Percentiles rank a stretch among this genome's conserved stretches.
phyloP scores from a whole-genome alignment of 2,888 invertebrate species.

The Tipula helvola region DNA sequence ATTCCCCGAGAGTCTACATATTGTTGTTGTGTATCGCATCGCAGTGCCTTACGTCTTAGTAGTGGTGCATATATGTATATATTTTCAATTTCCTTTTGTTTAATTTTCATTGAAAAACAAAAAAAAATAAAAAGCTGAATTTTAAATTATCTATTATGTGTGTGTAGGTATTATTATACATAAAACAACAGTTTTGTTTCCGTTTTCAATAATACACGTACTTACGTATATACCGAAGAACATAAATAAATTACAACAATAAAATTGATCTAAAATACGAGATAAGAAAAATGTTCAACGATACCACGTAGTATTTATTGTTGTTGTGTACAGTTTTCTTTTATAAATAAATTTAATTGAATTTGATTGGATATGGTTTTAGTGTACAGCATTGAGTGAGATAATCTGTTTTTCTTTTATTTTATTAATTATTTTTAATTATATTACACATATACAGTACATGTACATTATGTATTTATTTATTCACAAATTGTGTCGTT shows the following conservation, averaged over 20 bases:
- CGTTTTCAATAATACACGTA: not conserved
- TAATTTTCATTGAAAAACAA: not conserved
- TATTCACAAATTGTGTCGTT: not conserved
- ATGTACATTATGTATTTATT: not conserved
- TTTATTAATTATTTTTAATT: not conserved
- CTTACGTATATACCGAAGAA: not conserved
- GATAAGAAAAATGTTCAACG: not conserved
- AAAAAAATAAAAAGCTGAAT: not conserved
- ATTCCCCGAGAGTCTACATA: not conserved
- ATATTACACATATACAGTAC: not conserved
- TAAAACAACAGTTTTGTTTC: not conserved
- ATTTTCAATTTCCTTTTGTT: not conserved
- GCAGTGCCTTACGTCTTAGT: not conserved
- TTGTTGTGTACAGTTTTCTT: not conserved
- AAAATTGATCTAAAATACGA: not conserved
- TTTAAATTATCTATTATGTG: not conserved
- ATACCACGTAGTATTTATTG: not conserved
- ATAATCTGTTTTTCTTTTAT: not conserved
- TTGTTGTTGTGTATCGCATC: not conserved
- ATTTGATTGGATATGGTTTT: slow-evolving; percentile 4
- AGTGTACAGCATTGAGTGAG: not conserved
- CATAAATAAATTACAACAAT: not conserved
- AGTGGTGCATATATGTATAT: not conserved
- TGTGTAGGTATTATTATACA: not conserved
- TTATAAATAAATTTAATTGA: not conserved